Evolutionary conservation across 2,113 vertebrate genomes (phyloP), one percentile per base, ranked within the genome.

Genomic region (Ailuropoda melanoleuca): DNA sequence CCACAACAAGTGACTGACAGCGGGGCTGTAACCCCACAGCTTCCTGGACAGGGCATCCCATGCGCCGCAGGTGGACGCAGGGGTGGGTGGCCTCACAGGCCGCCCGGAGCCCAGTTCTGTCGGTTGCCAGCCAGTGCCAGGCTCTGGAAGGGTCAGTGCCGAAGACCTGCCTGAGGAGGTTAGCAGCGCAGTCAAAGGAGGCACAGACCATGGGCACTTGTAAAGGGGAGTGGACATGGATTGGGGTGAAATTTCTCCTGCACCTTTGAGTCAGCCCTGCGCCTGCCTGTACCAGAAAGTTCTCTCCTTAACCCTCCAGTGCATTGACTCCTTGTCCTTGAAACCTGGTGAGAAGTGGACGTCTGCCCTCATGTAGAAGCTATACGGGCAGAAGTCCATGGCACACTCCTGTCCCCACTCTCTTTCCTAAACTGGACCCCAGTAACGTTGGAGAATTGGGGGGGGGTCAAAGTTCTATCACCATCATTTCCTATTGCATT

Each of bases 41-140:
- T 64, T 62, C n/a, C 90, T 7, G 58, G 8, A 5, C 31, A 34
- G n/a, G 37, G 37, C 77, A 4, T 21, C 39, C 39, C 43, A 4
- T 0, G 0, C 55, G 60, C 70, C 21, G 43, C 21, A 37, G 80
- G 21, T 11, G 10, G 46, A 26, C 4, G 0, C 50, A 21, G 10
- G 37, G 1, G 0, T 1, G 8, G 26, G 0, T 21, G 50, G 34
- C 39, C 46, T 62, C 19, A 1, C 1, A 0, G 34, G 56, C 34
- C 39, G 6, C 70, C 23, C 50, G 0, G 74, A 70, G 24, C 39
- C 39, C 31, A 10, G 46, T 50, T 23, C 53, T 60, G 50, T 26
- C n/a, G 1, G 26, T 18, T 6, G 2, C 46, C 39, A 26, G 10
- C 48, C n/a, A 5, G 0, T 8, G 10, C 68, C 11, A 1, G 26